Base-by-base conservation (phyloP, 2,888 invertebrate species). In the Tipula lateralis region DNA sequence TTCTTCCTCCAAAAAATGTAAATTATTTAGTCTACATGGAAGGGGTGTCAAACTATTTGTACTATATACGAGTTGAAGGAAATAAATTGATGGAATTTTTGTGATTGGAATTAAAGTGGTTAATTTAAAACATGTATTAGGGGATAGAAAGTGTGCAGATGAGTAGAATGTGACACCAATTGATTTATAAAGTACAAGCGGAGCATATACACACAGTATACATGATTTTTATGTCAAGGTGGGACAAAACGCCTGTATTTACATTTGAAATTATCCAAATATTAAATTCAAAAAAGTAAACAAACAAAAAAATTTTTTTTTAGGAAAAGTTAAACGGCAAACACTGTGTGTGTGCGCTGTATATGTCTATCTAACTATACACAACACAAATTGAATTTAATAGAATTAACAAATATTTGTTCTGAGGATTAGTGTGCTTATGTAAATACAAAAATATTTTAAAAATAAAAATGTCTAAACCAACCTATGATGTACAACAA, bases 391-490 rank as follows among this genome's bases (percentile, higher is more conserved):
- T 66, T 66, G 66, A 66, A 66, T 82, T 82, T 82, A 82, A 82
- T 82, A 82, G 82, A 82, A 82, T 82, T 82, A 82, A 82, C 82
- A 82, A 82, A 82, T 82, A 82, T 82, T 82, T 82, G 30, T 82
- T 30, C n/a, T 30, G n/a, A 82, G 32, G 82, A 82, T 82, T 82
- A 82, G 82, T 30, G 32, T 32, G 82, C 32, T 82, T 82, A 82
- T 82, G 82, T 32, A 82, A 82, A 82, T 82, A 82, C n/a, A 82
- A 29, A 82, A 82, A 66, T 66, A 66, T 66, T 66, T 66, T 66
- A 13, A 66, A 66, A 66, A 66, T 66, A 66, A 66, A 66, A 66
- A 66, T 66, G 66, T 66, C 66, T 66, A 66, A 24, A 66, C 66
- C 66, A 66, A 66, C 66, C 66, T n/a, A 6, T 66, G 66, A 24